These are phyloP conservation scores for Biston stratarius DNA, from an alignment of 2,888 invertebrate species.

Conservation along the genomic window DNA sequence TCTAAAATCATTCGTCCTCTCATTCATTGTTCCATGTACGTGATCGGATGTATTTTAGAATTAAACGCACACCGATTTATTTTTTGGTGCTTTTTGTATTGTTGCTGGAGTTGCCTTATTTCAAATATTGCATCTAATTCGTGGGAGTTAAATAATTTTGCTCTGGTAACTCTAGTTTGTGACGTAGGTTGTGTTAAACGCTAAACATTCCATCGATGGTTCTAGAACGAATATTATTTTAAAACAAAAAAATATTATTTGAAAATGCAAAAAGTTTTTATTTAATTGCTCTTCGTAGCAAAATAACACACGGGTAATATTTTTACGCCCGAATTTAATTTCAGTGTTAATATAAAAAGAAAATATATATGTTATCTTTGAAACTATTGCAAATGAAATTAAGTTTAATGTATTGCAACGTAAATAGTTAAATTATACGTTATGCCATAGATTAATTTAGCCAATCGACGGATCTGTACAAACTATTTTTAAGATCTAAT, in stretches of 20 bases:
- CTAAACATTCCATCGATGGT: slow-evolving; percentile 52
- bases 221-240: slow-evolving; percentile 48
- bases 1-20: slow-evolving; percentile 25
- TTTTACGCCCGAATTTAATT: not conserved
- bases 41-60: slow-evolving; percentile 42
- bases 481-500: slow-evolving; percentile 55
- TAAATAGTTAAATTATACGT: slow-evolving; percentile 4
- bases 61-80: slow-evolving; percentile 57
- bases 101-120: slow-evolving; percentile 15
- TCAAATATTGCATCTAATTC: not conserved
- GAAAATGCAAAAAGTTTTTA: not conserved
- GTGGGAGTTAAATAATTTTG: not conserved
- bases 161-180: slow-evolving; percentile 45
- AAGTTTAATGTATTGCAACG: not conserved
- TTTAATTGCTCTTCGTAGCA: not conserved
- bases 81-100: slow-evolving; percentile 54
- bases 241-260: not conserved
- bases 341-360: not conserved
- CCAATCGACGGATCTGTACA: slow-evolving; percentile 55
- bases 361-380: not conserved
- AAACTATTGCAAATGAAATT: not conserved
- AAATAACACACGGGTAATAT: not conserved
- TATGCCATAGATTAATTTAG: slow-evolving; percentile 35
- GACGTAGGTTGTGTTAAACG: slow-evolving; percentile 66
- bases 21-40: slow-evolving; percentile 45